phyloP scores from a whole-genome alignment of 1,140 invertebrate genomes.

The Macrobrachium rosenbergii region DNA sequence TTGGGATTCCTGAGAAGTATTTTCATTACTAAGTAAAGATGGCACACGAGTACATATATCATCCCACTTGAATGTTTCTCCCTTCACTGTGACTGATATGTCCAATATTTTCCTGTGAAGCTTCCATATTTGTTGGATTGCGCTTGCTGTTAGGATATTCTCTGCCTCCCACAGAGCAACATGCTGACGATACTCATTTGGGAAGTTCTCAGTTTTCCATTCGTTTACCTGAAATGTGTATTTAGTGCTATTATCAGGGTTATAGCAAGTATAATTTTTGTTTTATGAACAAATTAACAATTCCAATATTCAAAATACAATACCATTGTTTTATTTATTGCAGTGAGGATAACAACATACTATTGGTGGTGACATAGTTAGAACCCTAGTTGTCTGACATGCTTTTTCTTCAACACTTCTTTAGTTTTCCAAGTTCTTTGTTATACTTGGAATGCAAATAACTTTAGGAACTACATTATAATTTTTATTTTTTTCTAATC shows the following conservation, averaged over 20 bases:
- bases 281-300: neutral
- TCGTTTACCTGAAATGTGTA: neutral
- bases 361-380: too few species aligned
- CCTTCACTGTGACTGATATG: neutral
- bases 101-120: neutral
- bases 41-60: neutral
- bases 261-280: neutral
- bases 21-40: neutral
- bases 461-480: too few species aligned
- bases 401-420: too few species aligned
- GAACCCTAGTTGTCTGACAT: conserved; percentile 67
- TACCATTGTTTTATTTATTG: too few species aligned
- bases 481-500: too few species aligned
- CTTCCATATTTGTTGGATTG: neutral
- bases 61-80: neutral
- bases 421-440: too few species aligned
- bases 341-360: too few species aligned
- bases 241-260: neutral
- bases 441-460: too few species aligned
- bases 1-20: neutral
- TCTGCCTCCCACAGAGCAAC: neutral
- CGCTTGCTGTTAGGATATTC: neutral
- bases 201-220: conserved; percentile 3
- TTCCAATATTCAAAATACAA: neutral
- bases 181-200: conserved; percentile 6